Evolutionary conservation across 2,113 vertebrate species (phyloP), one percentile per base, ranked within the genome.

Genomic region (Cavia porcellus): DNA sequence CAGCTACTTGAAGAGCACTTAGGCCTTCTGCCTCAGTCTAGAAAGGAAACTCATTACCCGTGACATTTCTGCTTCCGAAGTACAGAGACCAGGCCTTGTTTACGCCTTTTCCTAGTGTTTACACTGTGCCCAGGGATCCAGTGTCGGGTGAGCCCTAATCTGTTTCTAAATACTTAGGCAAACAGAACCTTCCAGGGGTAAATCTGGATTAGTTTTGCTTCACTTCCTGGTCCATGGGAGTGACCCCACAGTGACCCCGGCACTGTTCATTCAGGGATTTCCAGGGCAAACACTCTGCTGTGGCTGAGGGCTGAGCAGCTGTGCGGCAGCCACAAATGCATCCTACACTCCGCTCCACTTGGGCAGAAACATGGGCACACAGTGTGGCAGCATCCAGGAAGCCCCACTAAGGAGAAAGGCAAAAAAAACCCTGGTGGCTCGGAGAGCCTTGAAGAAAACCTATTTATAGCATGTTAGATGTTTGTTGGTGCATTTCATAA

Each of bases 121-220:
- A 98, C 98, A 97, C 75, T 98, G 89, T 94, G 97, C 95, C 95
- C 90, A 45, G 98, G 99, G 99, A 99, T 99, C 99, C 97, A 98
- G 99, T 98, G 98, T 99, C 98, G 96, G 98, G 98, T 99, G 98
- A 98, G 97, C 98, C 97, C 98, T 99, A 99, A 99, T 99, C 99
- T 99, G 98, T 97, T 98, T 98, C 98, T 99, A 98, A 99, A 99
- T 99, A 99, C 98, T 98, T 99, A 97, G 98, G 99, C 99, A 99
- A 99, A 99, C 99, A 99, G 89, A 96, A 97, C 97, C 99, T 99
- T 99, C 99, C 99, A 99, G 98, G 98, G 96, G 98, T 98, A 98
- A 98, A 99, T 98, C 96, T 98, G 99, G 99, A 99, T 99, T 99
- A 99, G 99, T 98, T 99, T 98, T 98, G 99, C 98, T 98, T 98